Percentiles rank a stretch among this genome's conserved stretches.
These are phyloP conservation scores for Brachionus rubens DNA, from an alignment of 1,140 invertebrate species.

Conservation along the genomic window DNA sequence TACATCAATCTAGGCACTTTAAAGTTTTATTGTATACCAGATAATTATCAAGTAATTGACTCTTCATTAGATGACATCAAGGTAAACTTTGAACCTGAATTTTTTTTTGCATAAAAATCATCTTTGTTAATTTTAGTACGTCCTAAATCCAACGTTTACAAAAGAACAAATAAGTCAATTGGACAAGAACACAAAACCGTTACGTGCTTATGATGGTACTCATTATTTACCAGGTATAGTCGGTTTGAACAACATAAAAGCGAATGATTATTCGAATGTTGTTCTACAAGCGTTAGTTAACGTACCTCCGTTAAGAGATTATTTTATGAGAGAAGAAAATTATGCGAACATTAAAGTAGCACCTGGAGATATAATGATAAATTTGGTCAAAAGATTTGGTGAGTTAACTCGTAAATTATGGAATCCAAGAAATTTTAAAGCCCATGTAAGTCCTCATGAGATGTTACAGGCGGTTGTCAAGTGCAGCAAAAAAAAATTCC, in stretches of 20 bases:
- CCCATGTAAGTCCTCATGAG: conserved; percentile 98
- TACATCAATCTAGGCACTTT: conserved; percentile 94
- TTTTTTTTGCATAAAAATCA: no score
- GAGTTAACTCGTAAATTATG: conserved; percentile 95
- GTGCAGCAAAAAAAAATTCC: conserved; percentile 95
- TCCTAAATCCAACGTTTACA: conserved; percentile 93
- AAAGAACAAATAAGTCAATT: conserved; percentile 74
- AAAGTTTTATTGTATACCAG: conserved; percentile 97
- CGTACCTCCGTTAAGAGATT: conserved; percentile 86
- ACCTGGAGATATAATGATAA: conserved; percentile 63
- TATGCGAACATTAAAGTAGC: conserved; percentile 38
- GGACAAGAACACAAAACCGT: conserved; percentile 79
- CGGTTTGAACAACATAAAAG: conserved; percentile 98
- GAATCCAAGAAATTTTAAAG: conserved; percentile 98
- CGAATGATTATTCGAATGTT: conserved; percentile 96
- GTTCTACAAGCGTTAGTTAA: conserved; percentile 77
- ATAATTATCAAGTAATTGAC: conserved; percentile 99
- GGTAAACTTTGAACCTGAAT: conserved; percentile 54
- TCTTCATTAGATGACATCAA: conserved; percentile 97
- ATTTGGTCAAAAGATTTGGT: conserved; percentile 92
- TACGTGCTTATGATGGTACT: conserved; percentile 90
- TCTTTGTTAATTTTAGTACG: conserved; percentile 71
- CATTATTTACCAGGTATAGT: conserved; percentile 86
- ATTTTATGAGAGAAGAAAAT: conserved; percentile 80
- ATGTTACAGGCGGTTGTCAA: conserved; percentile 98